Base-by-base conservation (phyloP, 2,113 vertebrate species). In the Carassius carassius region DNA sequence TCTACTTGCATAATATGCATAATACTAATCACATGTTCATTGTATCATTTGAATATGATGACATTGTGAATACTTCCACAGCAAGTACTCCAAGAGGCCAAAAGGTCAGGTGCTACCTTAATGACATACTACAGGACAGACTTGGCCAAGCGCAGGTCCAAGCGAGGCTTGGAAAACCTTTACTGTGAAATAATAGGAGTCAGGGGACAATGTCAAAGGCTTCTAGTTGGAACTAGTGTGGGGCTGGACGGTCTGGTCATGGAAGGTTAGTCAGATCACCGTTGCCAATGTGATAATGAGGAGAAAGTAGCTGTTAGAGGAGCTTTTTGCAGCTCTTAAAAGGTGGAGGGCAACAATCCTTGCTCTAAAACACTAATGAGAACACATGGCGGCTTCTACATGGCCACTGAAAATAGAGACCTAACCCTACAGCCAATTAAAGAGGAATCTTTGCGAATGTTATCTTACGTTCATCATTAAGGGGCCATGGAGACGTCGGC, bases 241-340 rank as follows among this genome's bases (percentile, higher is more conserved):
- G 11, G 56, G 51, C 72, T 54, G 78, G 70, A 81, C 35, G 49
- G 65, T 67, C 67, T 47, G 73, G 35, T 77, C 25, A 54, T 23
- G 54, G 21, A 60, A 76, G 65, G 85, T 87, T 78, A 88, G 70
- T 88, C 85, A 87, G 76, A 84, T 81, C 83, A 74, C 14, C 5
- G 63, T 72, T 62, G 78, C 87, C 72, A 74, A 82, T 81, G 73
- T 86, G 82, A 87, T 90, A 87, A 90, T 88, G 87, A 88, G 84
- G 83, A 63, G 60, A 88, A 89, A 84, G 84, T 87, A 74, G 73
- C 86, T 82, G 78, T 77, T 74, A 87, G 86, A 32, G 78, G 63
- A 74, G 72, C 41, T 67, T 75, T 86, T 81, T 65, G 81, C 54
- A 21, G 62, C 86, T 82, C 86, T 84, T 76, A 70, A 87, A 81